Conservation (phyloP, 2,797 vertebrate genomes). For the Pantherophis alleghaniensis region DNA sequence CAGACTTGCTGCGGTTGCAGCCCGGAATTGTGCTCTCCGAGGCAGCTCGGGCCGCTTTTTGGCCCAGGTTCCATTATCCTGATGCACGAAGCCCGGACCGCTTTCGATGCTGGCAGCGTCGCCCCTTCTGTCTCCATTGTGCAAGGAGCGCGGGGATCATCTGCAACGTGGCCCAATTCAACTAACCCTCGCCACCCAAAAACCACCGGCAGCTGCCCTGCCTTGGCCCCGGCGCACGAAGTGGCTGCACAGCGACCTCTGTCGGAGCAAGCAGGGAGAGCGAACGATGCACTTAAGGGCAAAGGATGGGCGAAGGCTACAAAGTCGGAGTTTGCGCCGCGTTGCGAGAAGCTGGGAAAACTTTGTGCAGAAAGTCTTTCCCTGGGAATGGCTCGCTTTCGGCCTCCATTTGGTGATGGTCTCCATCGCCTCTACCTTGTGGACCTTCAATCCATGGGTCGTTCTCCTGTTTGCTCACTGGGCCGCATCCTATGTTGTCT, state of each 20-base stretch:
- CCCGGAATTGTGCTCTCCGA: constrained; percentile 86
- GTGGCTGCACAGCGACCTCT: constrained; percentile 61
- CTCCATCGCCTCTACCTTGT: background rate
- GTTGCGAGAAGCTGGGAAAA: background rate
- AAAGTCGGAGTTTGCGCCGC: no score
- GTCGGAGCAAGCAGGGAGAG: constrained; percentile 21
- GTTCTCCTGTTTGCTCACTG: background rate
- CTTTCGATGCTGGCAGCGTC: constrained; percentile 66
- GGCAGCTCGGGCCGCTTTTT: constrained; percentile 92
- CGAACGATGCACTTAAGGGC: constrained; percentile 58
- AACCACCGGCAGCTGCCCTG: constrained; percentile 63
- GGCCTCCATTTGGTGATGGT: background rate
- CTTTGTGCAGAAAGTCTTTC: background rate
- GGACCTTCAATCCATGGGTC: background rate
- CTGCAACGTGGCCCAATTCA: constrained; percentile 86
- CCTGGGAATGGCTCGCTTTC: background rate
- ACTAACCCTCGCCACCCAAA: constrained; percentile 22
- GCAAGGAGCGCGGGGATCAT: constrained; percentile 88
- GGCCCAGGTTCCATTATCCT: constrained; percentile 91
- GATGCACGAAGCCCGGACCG: constrained; percentile 80
- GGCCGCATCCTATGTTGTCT: background rate
- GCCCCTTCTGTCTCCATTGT: constrained; percentile 80
- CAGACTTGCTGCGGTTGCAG: constrained; percentile 95
- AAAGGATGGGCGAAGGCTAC: background rate
- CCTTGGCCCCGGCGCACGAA: constrained; percentile 75